A percentile compares a stretch with the other conserved stretches of the same genome.
phyloP scores from a whole-genome alignment of 2,113 vertebrate genomes.

The Ciconia maguari region DNA sequence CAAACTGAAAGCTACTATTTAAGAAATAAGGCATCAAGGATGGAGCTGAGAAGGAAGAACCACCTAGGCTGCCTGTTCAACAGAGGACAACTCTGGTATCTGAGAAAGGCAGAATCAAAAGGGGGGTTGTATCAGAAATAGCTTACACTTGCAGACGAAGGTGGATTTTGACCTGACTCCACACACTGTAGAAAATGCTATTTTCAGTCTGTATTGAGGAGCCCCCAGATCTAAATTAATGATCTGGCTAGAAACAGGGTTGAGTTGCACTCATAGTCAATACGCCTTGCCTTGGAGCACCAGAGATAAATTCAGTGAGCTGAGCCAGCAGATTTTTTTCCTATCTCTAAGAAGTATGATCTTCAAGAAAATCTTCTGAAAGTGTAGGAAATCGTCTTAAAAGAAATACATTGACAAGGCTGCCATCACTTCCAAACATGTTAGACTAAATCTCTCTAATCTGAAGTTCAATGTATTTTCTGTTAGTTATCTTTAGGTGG shows the following conservation, averaged over 20 bases:
- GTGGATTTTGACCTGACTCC: background rate
- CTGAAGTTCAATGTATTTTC: constrained; percentile 16
- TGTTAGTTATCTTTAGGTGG: constrained; percentile 49
- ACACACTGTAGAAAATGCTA: background rate
- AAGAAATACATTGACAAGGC: background rate
- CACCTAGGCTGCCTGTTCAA: background rate
- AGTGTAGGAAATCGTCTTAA: background rate
- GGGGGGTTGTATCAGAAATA: background rate
- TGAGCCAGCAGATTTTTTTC: background rate
- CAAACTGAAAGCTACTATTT: background rate
- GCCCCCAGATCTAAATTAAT: background rate
- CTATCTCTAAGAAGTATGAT: background rate
- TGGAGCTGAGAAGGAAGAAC: background rate
- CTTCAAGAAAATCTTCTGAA: background rate
- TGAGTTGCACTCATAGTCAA: background rate
- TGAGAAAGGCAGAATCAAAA: background rate
- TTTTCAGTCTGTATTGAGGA: background rate
- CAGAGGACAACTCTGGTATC: background rate
- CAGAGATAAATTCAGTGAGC: background rate
- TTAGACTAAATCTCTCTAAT: background rate
- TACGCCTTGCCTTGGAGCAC: fast-evolving
- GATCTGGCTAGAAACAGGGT: background rate
- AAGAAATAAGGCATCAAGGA: background rate
- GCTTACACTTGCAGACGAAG: background rate
- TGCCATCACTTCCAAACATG: background rate